Base-by-base conservation (phyloP, 1,140 invertebrate genomes). In the Zaprionus kolodkinae region DNA sequence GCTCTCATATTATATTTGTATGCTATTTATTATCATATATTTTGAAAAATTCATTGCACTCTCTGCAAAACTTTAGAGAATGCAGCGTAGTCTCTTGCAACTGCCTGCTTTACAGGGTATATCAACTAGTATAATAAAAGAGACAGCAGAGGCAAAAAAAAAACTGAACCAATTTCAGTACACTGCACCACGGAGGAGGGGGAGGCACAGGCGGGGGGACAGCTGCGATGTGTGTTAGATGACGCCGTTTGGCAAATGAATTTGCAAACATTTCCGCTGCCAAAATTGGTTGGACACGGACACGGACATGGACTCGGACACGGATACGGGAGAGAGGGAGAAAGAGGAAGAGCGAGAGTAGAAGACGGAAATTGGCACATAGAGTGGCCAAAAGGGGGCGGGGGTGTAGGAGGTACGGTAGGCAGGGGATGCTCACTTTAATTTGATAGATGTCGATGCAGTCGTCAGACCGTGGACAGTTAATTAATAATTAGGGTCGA, bases 211-310 rank as follows among this genome's bases (percentile, higher is more conserved):
- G 17, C 9, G 6, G n/a, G 2, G 17, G 54, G 7, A 5, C 35
- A 43, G 10, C 60, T 30, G 61, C 35, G 59, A 45, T 65, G 56
- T 72, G 84, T 84, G 85, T 88, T 88, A 81, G 84, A 89, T 79
- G 71, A 69, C 70, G 84, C 80, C 84, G 79, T 84, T 87, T 80
- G 84, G 66, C 85, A 88, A 88, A 88, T 88, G 84, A 88, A 88
- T 88, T 87, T 87, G 83, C 83, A 87, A 87, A 77, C 83, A 87
- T 87, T 88, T 88, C 84, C 84, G 84, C 68, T 71, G 71, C 64
- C 70, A 69, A 88, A 88, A 88, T 88, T 88, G 84, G 80, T 72
- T 78, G 77, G 73, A 88, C 74, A 79, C 68, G 79, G 79, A 67
- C 70, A 73, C 64, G 64, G 57, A 68, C 50, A 62, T 55, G 79